Evolutionary conservation across 2,888 invertebrate genomes (phyloP).

Genomic region (Sympetrum striolatum): DNA sequence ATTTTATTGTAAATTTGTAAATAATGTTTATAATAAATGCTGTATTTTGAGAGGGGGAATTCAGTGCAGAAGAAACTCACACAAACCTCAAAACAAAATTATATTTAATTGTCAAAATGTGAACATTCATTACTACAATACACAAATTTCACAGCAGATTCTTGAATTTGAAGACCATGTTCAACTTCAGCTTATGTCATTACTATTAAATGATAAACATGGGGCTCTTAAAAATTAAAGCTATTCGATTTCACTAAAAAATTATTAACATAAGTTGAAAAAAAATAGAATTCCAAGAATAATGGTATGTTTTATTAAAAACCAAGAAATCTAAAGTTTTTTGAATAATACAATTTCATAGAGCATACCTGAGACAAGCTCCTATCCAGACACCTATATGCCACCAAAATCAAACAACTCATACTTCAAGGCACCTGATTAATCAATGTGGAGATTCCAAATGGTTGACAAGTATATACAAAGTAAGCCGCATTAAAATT

Average conservation of each 20-base stretch:
- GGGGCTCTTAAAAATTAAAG: not conserved
- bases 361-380: constrained; percentile 41
- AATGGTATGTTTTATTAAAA: constrained; percentile 26
- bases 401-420: constrained; percentile 39
- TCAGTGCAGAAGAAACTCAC: not conserved
- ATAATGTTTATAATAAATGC: constrained; percentile 41
- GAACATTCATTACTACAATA: constrained; percentile 7
- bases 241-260: not conserved
- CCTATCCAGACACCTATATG: constrained; percentile 43
- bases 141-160: not conserved
- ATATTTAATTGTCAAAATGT: not conserved
- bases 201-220: not conserved
- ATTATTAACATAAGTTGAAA: not conserved
- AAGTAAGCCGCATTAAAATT: constrained; percentile 34
- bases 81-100: not conserved
- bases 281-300: constrained; percentile 25
- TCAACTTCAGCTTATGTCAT: not conserved
- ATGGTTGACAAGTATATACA: constrained; percentile 40
- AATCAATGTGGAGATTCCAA: constrained; percentile 44
- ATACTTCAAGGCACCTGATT: constrained; percentile 42
- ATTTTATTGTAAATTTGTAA: constrained; percentile 39
- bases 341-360: constrained; percentile 21
- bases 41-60: constrained; percentile 16
- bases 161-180: not conserved
- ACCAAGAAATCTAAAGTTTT: constrained; percentile 33